phyloP scores from a whole-genome alignment of 2,888 invertebrate genomes.

The Cyrtodaria siliqua region DNA sequence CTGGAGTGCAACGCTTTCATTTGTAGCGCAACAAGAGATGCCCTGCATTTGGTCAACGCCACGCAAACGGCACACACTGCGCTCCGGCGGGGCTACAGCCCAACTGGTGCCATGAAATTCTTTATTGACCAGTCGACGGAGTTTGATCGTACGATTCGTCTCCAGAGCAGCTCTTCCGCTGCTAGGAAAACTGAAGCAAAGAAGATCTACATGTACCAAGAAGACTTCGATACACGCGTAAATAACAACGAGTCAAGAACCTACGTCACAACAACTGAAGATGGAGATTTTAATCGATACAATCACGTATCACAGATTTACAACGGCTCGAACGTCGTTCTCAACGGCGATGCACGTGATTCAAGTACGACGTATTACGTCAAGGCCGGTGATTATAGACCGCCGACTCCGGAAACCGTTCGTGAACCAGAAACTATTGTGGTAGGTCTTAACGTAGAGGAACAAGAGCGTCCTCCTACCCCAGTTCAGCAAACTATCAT shows the following conservation, averaged over 20 bases:
- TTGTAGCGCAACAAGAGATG: conserved; percentile 51
- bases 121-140: conserved; percentile 54
- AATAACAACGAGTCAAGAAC: conserved; percentile 36
- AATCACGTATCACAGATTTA: conserved; percentile 13
- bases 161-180: background rate
- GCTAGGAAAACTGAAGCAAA: conserved; percentile 28
- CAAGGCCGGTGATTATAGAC: conserved; percentile 45
- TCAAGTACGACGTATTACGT: conserved; percentile 48
- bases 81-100: conserved; percentile 33
- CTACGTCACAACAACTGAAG: conserved; percentile 32
- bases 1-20: conserved; percentile 47
- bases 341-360: background rate
- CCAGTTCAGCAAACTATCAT: conserved; percentile 53
- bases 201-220: conserved; percentile 55
- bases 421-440: conserved; percentile 40
- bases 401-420: conserved; percentile 13
- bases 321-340: conserved; percentile 7
- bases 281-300: background rate
- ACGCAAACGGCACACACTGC: conserved; percentile 58
- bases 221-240: conserved; percentile 42
- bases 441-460: conserved; percentile 36
- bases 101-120: conserved; percentile 43
- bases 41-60: conserved; percentile 59
- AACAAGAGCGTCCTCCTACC: conserved; percentile 24
- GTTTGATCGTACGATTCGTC: conserved; percentile 33